Evolutionary conservation across 2,888 invertebrate species (phyloP), one percentile per base, ranked within the genome.

Genomic region (Saturnia pavonia): DNA sequence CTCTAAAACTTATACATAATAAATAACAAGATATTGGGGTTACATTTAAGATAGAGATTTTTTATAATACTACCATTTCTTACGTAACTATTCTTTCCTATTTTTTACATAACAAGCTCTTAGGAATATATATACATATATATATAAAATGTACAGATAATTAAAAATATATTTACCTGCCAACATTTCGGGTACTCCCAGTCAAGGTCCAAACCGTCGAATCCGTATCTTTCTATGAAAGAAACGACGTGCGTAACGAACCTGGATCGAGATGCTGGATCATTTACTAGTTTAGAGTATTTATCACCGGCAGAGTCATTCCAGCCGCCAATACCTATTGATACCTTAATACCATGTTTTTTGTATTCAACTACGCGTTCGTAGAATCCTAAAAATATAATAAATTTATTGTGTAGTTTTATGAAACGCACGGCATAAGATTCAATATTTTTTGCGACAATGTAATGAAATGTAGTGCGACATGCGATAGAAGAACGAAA

Each of bases 121-220:
- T 54, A 0, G n/a, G n/a, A n/a, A n/a, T n/a, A 4, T 51, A 7
- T 25, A 25, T 27, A 14, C 12, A 14, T 12, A 3, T 11, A n/a
- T 57, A 57, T 57, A 22, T 11, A 54, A 54, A 54, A 1, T 57
- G 1, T 25, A 12, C 25, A 12, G 25, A 27, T 27, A 14, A 14
- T 60, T 51, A 19, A 19, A 69, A 54, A 40, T 27, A 45, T 42
- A 72, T 74, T 75, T 67, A 81, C 96, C 95, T 97, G 97, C 97
- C 97, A 97, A 80, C 97, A 97, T 84, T 96, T 97, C 0, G 99
- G 99, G 88, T 99, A 99, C 84, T 99, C 98, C 98, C 98, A 99
- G 84, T 98, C 98, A 68, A 99, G 92, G 87, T 98, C 98, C n/a
- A 98, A 92, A n/a, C 99, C 99, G 82, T 99, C 98, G 84, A 99